phyloP scores from a whole-genome alignment of 2,113 vertebrate species.

The Bos indicus region DNA sequence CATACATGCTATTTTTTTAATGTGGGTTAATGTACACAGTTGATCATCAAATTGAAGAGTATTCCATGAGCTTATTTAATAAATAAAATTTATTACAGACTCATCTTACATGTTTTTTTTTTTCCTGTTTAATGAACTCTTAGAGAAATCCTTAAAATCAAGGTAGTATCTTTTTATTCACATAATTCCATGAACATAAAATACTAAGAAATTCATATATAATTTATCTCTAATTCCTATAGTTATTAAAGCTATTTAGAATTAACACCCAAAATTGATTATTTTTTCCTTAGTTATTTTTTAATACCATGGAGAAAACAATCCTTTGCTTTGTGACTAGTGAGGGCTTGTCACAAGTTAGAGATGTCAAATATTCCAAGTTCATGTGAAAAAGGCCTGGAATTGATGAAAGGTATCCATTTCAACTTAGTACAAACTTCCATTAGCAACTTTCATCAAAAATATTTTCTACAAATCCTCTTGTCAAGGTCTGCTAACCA shows the following conservation, averaged over 20 bases:
- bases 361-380: background rate
- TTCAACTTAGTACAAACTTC: slow-evolving; percentile 9
- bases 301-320: background rate
- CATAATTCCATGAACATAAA: slow-evolving; percentile 10
- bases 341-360: background rate
- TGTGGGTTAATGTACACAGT: background rate
- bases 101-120: background rate
- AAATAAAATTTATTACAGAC: background rate
- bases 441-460: background rate
- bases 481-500: background rate
- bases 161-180: slow-evolving; percentile 13
- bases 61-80: background rate
- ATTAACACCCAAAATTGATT: background rate
- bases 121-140: background rate
- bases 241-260: slow-evolving; percentile 1
- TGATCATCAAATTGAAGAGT: background rate
- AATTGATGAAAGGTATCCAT: background rate
- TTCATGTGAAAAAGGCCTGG: background rate
- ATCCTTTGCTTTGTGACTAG: background rate
- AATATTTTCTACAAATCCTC: slow-evolving; percentile 5
- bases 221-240: slow-evolving; percentile 1
- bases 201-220: background rate
- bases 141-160: background rate
- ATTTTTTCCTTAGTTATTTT: background rate
- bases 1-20: background rate